Evolutionary conservation across 92 coral and sea anemone species (phyloP).

Genomic region (Palythoa grandiflora): DNA sequence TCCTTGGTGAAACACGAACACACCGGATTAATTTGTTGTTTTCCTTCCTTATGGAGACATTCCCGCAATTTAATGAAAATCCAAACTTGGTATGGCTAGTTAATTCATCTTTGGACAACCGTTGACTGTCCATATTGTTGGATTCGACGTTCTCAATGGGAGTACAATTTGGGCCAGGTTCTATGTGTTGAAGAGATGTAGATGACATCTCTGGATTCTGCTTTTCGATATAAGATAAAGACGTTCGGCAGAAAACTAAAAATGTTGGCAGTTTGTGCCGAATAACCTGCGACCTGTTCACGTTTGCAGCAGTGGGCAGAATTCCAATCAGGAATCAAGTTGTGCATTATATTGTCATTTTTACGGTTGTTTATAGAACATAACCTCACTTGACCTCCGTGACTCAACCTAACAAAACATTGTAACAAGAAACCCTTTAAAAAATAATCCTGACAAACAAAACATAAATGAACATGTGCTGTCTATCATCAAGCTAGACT

Average conservation of each 20-base stretch:
- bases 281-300: not conserved
- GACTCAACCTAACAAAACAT: not conserved
- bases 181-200: not conserved
- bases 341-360: not conserved
- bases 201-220: conserved; percentile 19
- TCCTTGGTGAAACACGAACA: conserved; percentile 32
- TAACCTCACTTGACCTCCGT: not conserved
- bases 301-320: not conserved
- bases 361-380: not conserved
- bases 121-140: not conserved
- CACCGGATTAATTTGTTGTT: conserved; percentile 13
- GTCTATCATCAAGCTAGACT: not conserved
- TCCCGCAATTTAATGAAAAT: not conserved
- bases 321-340: not conserved
- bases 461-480: not conserved
- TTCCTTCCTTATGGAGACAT: conserved; percentile 11
- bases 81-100: not conserved
- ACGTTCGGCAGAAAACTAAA: not conserved
- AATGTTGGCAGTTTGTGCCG: not conserved
- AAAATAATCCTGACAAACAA: not conserved
- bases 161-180: not conserved
- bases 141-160: not conserved
- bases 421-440: not conserved
- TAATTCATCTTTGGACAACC: not conserved
- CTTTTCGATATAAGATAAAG: not conserved